phyloP scores from a whole-genome alignment of 2,888 invertebrate genomes.

The Folsomia manolachei region DNA sequence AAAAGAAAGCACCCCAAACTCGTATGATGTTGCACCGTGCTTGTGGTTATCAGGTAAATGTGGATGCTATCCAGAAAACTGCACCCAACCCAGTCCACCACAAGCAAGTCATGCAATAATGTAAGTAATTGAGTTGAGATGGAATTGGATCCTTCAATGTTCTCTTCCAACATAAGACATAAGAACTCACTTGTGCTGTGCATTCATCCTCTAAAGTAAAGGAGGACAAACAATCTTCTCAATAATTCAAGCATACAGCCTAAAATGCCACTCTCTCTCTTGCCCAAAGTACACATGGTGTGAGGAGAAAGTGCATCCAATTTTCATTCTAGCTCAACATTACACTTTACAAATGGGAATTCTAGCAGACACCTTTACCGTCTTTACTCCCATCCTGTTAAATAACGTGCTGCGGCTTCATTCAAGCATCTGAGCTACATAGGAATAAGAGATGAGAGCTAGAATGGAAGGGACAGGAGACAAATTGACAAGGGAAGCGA shows the following conservation, averaged over 20 bases:
- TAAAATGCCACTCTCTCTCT: too few species aligned
- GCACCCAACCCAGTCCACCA: neutral
- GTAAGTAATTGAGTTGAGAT: neutral
- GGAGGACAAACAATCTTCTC: neutral
- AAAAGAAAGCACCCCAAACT: too few species aligned
- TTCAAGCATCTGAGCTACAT: too few species aligned
- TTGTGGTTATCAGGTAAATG: neutral
- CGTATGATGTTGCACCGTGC: too few species aligned
- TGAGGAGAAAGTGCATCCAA: neutral
- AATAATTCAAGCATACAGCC: neutral
- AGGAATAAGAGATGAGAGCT: too few species aligned
- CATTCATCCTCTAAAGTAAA: neutral
- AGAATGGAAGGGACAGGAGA: too few species aligned
- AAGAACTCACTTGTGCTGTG: neutral
- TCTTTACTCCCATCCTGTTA: too few species aligned
- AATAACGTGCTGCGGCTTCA: too few species aligned
- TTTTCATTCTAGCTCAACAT: too few species aligned
- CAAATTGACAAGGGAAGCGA: too few species aligned
- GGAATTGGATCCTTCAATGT: neutral
- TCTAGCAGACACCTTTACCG: neutral
- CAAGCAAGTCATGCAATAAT: neutral
- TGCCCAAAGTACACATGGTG: too few species aligned
- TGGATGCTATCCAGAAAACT: neutral
- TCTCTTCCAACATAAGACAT: neutral
- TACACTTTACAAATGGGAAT: neutral